Conservation (phyloP, 2,113 vertebrate species). For the Thalassarche chlororhynchos region DNA sequence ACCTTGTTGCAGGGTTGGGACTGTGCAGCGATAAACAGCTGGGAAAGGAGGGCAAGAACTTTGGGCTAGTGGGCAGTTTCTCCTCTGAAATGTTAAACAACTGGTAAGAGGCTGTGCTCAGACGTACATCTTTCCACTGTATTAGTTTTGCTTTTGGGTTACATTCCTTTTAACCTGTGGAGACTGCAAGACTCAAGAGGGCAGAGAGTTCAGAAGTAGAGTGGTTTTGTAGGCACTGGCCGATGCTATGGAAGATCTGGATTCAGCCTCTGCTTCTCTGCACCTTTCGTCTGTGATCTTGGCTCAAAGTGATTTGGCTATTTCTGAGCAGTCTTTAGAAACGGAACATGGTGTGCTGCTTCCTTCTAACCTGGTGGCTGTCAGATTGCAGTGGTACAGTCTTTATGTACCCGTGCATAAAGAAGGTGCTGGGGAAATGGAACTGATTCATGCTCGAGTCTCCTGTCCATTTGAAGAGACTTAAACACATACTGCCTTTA, state of each 20-base stretch:
- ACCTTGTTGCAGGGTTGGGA: background rate
- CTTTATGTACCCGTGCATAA: background rate
- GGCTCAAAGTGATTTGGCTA: background rate
- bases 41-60: background rate
- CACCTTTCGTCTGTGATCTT: background rate
- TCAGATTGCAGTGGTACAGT: no score
- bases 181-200: background rate
- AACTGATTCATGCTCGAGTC: background rate
- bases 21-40: background rate
- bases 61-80: background rate
- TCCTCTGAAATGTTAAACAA: background rate
- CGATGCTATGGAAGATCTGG: background rate
- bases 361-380: background rate
- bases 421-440: background rate
- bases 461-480: background rate
- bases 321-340: background rate
- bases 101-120: background rate
- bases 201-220: background rate
- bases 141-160: background rate
- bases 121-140: background rate
- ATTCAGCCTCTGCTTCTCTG: background rate
- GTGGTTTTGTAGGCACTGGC: background rate
- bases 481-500: background rate
- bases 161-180: background rate
- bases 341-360: rapidly evolving